A percentile compares a stretch with the other conserved stretches of the same genome.
Evolutionary conservation across 2,797 vertebrate species (phyloP).

Genomic region (Sphaeramia orbicularis): DNA sequence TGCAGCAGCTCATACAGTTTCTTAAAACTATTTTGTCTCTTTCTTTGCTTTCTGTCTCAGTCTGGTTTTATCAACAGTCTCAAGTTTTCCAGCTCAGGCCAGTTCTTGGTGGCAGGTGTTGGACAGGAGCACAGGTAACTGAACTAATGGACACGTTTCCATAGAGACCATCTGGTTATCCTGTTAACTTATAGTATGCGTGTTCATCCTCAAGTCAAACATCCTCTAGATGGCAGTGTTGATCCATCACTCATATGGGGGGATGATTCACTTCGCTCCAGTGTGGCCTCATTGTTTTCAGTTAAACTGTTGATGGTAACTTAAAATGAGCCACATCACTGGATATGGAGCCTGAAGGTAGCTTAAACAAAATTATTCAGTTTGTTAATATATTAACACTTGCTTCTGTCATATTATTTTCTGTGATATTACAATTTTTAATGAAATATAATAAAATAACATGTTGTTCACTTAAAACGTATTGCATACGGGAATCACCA

Average conservation of each 20-base stretch:
- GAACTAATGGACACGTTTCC: constrained; percentile 32
- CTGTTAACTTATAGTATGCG: neutral
- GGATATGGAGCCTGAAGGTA: neutral
- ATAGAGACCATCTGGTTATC: constrained; percentile 34
- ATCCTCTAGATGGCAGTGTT: constrained; percentile 69
- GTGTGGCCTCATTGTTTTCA: neutral
- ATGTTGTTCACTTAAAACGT: no score
- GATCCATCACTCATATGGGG: neutral
- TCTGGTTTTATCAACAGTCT: constrained; percentile 96
- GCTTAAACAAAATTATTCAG: neutral
- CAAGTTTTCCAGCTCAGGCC: constrained; percentile 92
- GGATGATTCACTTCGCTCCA: no score
- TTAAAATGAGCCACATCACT: neutral
- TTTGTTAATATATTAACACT: neutral
- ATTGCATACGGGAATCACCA: no score
- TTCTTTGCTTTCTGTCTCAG: constrained; percentile 71
- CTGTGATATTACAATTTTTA: no score
- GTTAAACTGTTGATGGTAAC: neutral
- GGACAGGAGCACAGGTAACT: constrained; percentile 97
- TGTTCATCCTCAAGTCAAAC: neutral
- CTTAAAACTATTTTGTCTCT: neutral
- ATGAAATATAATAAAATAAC: no score
- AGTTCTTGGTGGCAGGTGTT: constrained; percentile 93
- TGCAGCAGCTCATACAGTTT: neutral
- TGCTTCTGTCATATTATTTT: no score